Evolutionary conservation across 53 echinoderm and acorn worm species (phyloP), one percentile per base, ranked within the genome.

Genomic region (Patiria pectinifera): DNA sequence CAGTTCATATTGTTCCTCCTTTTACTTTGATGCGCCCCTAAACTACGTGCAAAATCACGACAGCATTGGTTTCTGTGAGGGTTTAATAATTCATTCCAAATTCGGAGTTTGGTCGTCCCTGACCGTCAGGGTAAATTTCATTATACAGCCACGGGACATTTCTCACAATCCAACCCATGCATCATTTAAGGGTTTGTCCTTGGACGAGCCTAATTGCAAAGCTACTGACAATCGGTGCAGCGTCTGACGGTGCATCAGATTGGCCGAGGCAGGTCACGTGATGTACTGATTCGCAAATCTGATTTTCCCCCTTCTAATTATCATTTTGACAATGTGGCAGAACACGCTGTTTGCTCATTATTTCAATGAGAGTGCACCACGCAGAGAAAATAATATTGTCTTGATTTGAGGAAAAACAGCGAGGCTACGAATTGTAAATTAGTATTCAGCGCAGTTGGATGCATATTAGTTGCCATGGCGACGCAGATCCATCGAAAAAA

Each of bases 121-220:
- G 74, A 24, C 74, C 85, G 45, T 44, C 2, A 8, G 26, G 62
- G 25, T 83, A 60, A 83, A 69, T 85, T 19, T 69, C 63, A n/a
- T 69, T 18, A 85, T 21, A 11, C 3, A 63, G 70, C 69, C 26
- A 63, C 48, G 16, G 18, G 25, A 58, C 6, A n/a, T 48, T 45
- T 86, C 4, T 19, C 72, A 74, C 58, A 35, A n/a, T 45, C 71
- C 21, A 2, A 48, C 71, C 14, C 22, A 14, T 86, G 71, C 72
- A 69, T 24, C 19, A 19, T 44, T 63, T 46, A 4, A 86, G 48
- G 15, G 48, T 26, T 2, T 75, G 86, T 71, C 86, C 74, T 86
- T 86, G 75, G 62, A 74, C 86, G 86, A 86, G 86, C 26, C 75
- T 75, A 72, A 74, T 71, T 47, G 72, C 6, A 12, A 72, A 86